phyloP scores from a whole-genome alignment of 1,140 invertebrate genomes.

The Polypedilum pembai region DNA sequence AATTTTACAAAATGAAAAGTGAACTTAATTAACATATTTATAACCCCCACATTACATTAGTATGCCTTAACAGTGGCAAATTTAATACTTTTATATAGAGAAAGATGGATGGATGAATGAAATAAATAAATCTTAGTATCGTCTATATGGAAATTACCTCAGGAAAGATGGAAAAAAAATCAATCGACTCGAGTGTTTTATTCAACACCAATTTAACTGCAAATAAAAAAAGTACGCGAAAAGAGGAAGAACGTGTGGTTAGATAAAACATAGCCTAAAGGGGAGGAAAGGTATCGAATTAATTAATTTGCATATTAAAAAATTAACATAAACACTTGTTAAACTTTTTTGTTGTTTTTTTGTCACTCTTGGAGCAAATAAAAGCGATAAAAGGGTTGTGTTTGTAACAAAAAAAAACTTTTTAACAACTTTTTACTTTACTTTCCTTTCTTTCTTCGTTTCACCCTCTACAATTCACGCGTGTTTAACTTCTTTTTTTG shows the following conservation, averaged over 20 bases:
- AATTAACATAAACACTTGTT: background rate
- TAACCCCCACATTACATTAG: background rate
- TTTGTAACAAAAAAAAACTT: background rate
- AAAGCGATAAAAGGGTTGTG: background rate
- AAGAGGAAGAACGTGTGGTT: background rate
- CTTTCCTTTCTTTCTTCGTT: background rate
- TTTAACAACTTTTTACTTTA: background rate
- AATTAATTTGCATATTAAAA: conserved; percentile 29
- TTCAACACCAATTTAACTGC: conserved; percentile 20
- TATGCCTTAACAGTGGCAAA: too few relatives aligned
- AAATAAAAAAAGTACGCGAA: background rate
- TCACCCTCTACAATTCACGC: background rate
- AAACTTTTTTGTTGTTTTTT: background rate
- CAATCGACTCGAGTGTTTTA: conserved; percentile 27
- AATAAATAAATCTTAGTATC: conserved; percentile 28
- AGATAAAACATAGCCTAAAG: background rate
- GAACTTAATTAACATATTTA: conserved; percentile 15
- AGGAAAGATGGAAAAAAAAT: conserved; percentile 25
- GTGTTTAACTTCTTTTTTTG: background rate
- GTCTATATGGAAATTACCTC: conserved; percentile 1
- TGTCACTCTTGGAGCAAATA: background rate
- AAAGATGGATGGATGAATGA: conserved; percentile 4
- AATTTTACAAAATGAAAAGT: conserved; percentile 24
- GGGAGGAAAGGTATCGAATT: background rate
- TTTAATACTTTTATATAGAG: background rate